Conservation (phyloP, 2,113 vertebrate species). For the Micromys minutus region DNA sequence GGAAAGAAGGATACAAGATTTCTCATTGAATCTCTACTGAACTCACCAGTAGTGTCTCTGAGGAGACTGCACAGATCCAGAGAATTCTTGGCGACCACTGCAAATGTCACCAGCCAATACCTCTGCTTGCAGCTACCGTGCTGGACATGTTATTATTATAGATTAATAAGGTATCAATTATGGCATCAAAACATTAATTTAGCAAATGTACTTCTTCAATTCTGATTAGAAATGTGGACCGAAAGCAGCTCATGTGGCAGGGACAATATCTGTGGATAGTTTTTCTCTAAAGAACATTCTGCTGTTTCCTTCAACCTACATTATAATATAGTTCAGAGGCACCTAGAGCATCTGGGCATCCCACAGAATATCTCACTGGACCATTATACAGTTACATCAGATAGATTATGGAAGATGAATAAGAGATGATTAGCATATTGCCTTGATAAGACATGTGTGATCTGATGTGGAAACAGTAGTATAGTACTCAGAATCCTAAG, state of each 20-base stretch:
- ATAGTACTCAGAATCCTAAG: background rate
- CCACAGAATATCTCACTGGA: slow-evolving; percentile 38
- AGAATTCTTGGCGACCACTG: too few relatives aligned
- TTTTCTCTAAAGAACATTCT: background rate
- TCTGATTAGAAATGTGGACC: slow-evolving; percentile 48
- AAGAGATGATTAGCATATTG: slow-evolving; percentile 10
- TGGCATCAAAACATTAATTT: background rate
- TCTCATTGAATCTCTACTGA: background rate
- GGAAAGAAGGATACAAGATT: background rate
- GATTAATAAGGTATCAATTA: slow-evolving; percentile 17
- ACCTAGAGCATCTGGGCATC: slow-evolving; percentile 37
- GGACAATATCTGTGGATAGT: slow-evolving; percentile 19
- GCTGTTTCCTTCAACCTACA: background rate
- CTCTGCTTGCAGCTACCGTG: background rate
- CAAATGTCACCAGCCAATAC: background rate
- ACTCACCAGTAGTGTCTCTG: background rate
- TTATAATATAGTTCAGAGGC: slow-evolving; percentile 31
- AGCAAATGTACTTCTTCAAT: slow-evolving; percentile 15
- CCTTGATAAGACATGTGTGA: slow-evolving; percentile 24
- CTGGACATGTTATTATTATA: background rate
- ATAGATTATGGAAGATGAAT: slow-evolving; percentile 37
- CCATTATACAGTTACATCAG: slow-evolving; percentile 33
- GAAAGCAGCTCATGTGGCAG: background rate
- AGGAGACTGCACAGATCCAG: too few relatives aligned
- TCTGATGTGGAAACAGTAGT: background rate